Evolutionary conservation across 2,888 invertebrate genomes (phyloP), one percentile per base, ranked within the genome.

Genomic region (Sinotaia quadrata): DNA sequence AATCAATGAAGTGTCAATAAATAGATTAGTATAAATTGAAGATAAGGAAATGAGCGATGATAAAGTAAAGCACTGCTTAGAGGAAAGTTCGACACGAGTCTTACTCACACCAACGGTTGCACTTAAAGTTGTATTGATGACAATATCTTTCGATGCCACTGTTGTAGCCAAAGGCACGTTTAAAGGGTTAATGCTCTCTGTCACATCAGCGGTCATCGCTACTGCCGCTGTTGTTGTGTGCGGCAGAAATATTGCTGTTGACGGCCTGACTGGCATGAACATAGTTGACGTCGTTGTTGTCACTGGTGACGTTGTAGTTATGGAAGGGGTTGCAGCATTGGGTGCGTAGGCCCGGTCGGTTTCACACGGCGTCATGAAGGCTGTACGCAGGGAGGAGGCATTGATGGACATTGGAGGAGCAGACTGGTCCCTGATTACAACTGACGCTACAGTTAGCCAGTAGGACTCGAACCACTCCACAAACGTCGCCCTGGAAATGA

Each of bases 391-490:
- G 18, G 57, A 36, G 37, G 33, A 29, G 51, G 67, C 49, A 63
- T 60, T 12, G 60, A 68, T 51, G 56, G 59, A 51, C n/a, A 68
- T 59, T 8, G 57, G 47, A 37, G 27, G 31, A 49, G 80, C 79
- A 24, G 59, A 56, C 27, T 75, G 74, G 65, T 82, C 83, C 61
- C 75, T 76, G 10, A 83, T 75, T n/a, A 83, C 79, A 7, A 80
- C 81, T 2, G 83, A 83, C 52, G 78, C 77, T 8, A 82, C 77
- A 10, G 72, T 76, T 8, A 76, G 75, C 83, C 83, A 83, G 69
- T 74, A 81, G 27, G 74, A 79, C 18, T 63, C 77, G 54, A 70
- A 77, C 12, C 75, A 71, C 68, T 80, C 74, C 2, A 82, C 79
- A 49, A 83, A 76, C 0, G 82, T 78, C 2, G 80, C 79, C 44